These are phyloP conservation scores for Catagonus wagneri DNA, from an alignment of 2,113 vertebrate genomes.

Conservation along the genomic window DNA sequence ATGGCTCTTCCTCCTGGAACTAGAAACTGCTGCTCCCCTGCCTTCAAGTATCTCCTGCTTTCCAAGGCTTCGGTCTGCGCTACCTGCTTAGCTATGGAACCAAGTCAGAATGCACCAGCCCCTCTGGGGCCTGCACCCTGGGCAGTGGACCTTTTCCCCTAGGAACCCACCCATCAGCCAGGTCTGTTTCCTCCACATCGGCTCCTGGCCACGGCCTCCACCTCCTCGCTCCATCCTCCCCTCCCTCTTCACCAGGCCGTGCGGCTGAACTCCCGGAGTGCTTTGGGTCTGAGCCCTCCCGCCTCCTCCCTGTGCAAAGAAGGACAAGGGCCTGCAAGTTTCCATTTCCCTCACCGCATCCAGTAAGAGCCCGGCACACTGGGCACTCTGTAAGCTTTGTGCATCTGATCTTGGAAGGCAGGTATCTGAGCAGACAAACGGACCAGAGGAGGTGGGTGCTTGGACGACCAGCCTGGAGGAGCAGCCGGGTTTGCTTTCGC, in stretches of 20 bases:
- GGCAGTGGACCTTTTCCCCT: not conserved
- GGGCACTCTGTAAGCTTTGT: not conserved
- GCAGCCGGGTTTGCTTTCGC: not conserved
- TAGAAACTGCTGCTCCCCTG: not conserved
- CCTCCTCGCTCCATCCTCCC: not conserved
- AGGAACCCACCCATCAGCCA: not conserved
- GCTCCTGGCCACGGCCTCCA: not conserved
- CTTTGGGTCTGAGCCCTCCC: no score
- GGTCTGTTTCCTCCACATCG: not conserved
- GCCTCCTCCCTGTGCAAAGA: not conserved
- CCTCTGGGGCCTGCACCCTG: not conserved
- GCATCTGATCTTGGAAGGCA: not conserved
- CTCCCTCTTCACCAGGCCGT: not conserved
- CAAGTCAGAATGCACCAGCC: not conserved
- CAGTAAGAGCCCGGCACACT: not conserved
- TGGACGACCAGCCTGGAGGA: not conserved
- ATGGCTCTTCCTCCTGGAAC: not conserved
- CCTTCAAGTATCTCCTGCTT: not conserved
- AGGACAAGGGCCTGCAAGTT: fast-evolving
- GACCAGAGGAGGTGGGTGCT: not conserved
- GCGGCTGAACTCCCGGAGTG: not conserved
- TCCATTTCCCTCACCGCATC: not conserved
- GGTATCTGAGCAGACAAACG: not conserved
- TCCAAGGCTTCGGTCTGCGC: not conserved
- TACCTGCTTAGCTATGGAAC: not conserved